phyloP scores from a whole-genome alignment of 2,113 vertebrate species.

The Dipodomys spectabilis region DNA sequence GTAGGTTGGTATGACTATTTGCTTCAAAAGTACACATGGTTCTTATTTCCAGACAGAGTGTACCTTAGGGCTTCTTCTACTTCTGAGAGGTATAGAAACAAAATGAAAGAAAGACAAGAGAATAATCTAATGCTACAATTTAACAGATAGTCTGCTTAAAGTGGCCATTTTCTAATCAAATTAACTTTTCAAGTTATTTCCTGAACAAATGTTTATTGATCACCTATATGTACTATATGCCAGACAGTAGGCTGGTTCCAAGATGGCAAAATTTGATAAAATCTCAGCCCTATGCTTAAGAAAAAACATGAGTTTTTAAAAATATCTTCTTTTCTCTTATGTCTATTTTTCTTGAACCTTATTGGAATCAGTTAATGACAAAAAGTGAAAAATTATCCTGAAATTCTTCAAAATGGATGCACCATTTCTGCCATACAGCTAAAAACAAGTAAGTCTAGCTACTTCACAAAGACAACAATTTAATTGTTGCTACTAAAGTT shows the following conservation, averaged over 20 bases:
- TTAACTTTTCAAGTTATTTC: not conserved
- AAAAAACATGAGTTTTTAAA: not conserved
- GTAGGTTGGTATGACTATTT: not conserved
- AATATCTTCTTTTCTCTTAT: not conserved
- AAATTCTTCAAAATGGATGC: not conserved
- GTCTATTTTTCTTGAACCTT: not conserved
- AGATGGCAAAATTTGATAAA: not conserved
- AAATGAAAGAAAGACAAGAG: not conserved
- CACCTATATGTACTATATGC: not conserved
- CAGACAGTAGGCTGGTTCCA: not conserved
- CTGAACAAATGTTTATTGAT: not conserved
- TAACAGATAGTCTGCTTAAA: not conserved
- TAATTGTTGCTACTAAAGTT: not conserved
- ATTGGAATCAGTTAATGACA: not conserved
- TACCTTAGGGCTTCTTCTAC: not conserved
- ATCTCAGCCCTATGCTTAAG: not conserved
- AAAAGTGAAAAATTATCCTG: not conserved
- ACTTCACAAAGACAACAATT: not conserved
- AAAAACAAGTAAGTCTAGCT: not conserved
- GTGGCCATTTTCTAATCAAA: not conserved
- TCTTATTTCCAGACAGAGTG: not conserved
- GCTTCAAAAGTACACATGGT: not conserved
- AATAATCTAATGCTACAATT: not conserved
- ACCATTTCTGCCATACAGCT: not conserved
- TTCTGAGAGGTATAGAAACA: not conserved